phyloP scores from a whole-genome alignment of 2,888 invertebrate genomes.

The Brenthis daphne region DNA sequence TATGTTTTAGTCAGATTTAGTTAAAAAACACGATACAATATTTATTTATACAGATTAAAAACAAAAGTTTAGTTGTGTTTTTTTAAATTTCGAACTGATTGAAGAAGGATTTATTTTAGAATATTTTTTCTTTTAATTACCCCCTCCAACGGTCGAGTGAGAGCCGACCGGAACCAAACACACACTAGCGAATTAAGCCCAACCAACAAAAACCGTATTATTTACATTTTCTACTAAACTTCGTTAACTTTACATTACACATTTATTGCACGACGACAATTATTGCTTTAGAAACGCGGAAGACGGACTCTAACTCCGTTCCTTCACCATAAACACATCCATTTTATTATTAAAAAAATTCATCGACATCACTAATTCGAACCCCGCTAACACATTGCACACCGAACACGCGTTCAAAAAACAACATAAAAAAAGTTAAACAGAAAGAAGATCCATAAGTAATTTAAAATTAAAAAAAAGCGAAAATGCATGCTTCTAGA shows the following conservation, averaged over 20 bases:
- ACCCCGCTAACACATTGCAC: constrained; percentile 21
- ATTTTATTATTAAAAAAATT: neutral
- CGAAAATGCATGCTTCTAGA: constrained; percentile 28
- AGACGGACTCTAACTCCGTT: neutral
- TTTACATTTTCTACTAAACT: constrained; percentile 13
- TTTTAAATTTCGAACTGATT: too few species aligned
- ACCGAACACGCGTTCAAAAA: constrained; percentile 2
- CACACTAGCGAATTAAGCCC: constrained; percentile 13
- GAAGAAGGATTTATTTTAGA: neutral
- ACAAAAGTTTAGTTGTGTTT: too few species aligned
- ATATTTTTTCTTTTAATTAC: neutral
- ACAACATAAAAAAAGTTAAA: constrained; percentile 3
- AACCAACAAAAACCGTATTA: constrained; percentile 12
- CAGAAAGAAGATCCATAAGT: neutral
- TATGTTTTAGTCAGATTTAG: too few species aligned
- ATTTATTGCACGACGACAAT: constrained; percentile 29
- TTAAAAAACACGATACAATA: too few species aligned
- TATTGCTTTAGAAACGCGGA: constrained; percentile 26
- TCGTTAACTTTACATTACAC: constrained; percentile 6
- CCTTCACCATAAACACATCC: neutral
- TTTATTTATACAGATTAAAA: too few species aligned
- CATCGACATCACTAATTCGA: neutral
- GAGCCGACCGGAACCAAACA: constrained; percentile 3
- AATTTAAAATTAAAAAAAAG: constrained; percentile 12
- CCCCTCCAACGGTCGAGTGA: constrained; percentile 1